A percentile compares a stretch with the other conserved stretches of the same genome.
These are phyloP conservation scores for Romanogobio albipinnatus DNA, from an alignment of 2,113 vertebrate genomes.

Conservation along the genomic window DNA sequence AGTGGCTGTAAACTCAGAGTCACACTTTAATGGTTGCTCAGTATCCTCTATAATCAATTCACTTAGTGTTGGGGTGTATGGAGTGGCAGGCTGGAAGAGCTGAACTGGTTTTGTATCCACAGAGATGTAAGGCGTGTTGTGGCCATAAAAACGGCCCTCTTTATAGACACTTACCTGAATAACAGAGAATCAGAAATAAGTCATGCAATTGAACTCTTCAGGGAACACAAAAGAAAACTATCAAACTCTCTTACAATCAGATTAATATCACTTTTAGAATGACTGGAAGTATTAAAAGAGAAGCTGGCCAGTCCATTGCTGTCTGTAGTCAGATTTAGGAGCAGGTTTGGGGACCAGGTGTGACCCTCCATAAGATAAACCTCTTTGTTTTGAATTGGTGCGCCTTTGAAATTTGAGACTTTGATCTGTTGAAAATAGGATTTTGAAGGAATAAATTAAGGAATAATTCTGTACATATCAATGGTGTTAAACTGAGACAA, in stretches of 20 bases:
- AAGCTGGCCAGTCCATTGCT: conserved; percentile 65
- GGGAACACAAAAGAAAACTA: not conserved
- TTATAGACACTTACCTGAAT: conserved; percentile 51
- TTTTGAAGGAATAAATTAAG: not conserved
- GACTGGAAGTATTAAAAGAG: conserved; percentile 53
- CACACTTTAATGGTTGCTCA: not conserved
- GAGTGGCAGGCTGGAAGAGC: not conserved
- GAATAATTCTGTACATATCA: not conserved
- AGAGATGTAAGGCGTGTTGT: conserved; percentile 10
- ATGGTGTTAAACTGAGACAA: too few relatives aligned
- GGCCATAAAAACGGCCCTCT: accelerated
- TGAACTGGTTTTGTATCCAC: conserved; percentile 38
- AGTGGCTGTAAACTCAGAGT: conserved; percentile 46
- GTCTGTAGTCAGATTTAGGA: conserved; percentile 70
- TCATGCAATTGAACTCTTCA: not conserved
- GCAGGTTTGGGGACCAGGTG: not conserved
- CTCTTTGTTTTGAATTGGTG: conserved; percentile 51
- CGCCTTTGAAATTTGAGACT: conserved; percentile 57
- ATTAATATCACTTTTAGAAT: not conserved
- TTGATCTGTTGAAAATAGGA: conserved; percentile 60
- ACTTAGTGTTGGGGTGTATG: conserved; percentile 59
- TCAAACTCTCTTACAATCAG: conserved; percentile 46
- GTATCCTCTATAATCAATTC: conserved; percentile 59
- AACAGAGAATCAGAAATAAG: not conserved
- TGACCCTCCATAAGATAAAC: conserved; percentile 61